These are phyloP conservation scores for Microplitis demolitor DNA, from an alignment of 1,140 invertebrate species.

Conservation along the genomic window DNA sequence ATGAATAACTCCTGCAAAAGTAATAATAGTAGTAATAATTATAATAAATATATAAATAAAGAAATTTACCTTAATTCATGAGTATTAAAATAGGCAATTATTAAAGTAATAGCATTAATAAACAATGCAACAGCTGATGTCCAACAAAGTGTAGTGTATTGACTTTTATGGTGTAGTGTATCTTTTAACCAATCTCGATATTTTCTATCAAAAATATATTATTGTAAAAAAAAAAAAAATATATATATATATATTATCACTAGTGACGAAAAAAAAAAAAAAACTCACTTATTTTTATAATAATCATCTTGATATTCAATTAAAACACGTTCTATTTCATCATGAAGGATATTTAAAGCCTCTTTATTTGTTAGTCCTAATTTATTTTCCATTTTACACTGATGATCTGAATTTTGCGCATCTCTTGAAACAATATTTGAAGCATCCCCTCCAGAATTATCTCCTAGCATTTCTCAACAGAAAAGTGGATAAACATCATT, in stretches of 20 bases:
- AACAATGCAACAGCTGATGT: slow-evolving; percentile 64
- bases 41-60: neutral
- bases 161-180: slow-evolving; percentile 66
- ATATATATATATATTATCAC: slow-evolving; percentile 24
- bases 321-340: slow-evolving; percentile 57
- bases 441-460: neutral
- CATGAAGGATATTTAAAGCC: slow-evolving; percentile 59
- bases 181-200: slow-evolving; percentile 63
- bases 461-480: slow-evolving; percentile 8
- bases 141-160: slow-evolving; percentile 71
- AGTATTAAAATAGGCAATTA: slow-evolving; percentile 52
- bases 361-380: slow-evolving; percentile 56
- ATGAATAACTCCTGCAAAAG: slow-evolving; percentile 47
- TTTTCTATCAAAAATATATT: slow-evolving; percentile 45
- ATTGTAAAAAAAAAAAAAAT: slow-evolving; percentile 37
- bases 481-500: too few species aligned
- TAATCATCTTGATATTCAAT: slow-evolving; percentile 55
- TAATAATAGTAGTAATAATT: slow-evolving; percentile 15
- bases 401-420: neutral
- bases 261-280: slow-evolving; percentile 20
- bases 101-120: slow-evolving; percentile 56
- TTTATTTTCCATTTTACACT: slow-evolving; percentile 34
- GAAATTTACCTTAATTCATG: slow-evolving; percentile 47
- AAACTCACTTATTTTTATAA: slow-evolving; percentile 50
- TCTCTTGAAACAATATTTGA: slow-evolving; percentile 9